Evolutionary conservation across 2,113 vertebrate genomes (phyloP).

Genomic region (Pelusios castaneus): DNA sequence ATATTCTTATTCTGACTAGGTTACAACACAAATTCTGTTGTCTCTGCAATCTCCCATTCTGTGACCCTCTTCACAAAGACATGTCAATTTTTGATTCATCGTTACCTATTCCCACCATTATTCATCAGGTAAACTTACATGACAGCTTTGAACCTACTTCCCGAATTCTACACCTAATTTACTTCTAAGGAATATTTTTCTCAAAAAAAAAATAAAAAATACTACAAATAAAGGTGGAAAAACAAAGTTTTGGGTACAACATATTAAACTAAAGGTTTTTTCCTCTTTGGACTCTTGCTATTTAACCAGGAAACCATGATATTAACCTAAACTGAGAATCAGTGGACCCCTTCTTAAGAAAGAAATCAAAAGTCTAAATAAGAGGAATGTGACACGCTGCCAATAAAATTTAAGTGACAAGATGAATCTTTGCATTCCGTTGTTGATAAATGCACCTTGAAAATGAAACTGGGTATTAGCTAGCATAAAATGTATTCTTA

Average conservation of each 20-base stretch:
- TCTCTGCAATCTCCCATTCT: neutral
- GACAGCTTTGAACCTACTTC: neutral
- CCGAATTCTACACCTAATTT: neutral
- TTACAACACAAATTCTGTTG: neutral
- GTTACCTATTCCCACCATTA: neutral
- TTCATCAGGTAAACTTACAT: neutral
- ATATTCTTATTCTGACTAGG: neutral
- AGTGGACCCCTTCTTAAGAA: neutral
- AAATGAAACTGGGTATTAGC: neutral
- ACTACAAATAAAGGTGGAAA: neutral
- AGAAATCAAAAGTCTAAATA: constrained; percentile 16
- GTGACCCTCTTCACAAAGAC: neutral
- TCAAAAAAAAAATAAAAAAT: no score
- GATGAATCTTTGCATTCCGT: neutral
- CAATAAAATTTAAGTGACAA: neutral
- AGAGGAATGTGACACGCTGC: neutral
- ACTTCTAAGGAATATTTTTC: neutral
- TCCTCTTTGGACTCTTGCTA: neutral
- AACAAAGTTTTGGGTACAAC: neutral
- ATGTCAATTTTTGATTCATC: neutral
- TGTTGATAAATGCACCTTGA: neutral
- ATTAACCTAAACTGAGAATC: neutral
- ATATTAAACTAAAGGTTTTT: neutral
- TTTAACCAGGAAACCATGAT: constrained; percentile 11
- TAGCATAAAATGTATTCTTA: neutral